phyloP scores from a whole-genome alignment of 2,888 invertebrate genomes.

The Eupelmus urozonus region DNA sequence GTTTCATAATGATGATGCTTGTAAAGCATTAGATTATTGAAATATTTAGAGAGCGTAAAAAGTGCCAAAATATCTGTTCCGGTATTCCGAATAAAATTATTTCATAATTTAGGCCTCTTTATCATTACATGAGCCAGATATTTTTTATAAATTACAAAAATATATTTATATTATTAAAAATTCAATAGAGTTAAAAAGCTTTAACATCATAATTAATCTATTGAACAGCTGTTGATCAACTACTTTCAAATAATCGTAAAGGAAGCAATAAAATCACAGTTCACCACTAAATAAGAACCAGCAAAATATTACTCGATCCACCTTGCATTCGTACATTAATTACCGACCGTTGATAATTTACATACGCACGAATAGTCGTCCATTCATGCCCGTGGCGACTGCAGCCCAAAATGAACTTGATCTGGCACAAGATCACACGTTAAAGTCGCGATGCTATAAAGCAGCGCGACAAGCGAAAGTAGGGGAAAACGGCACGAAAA shows the following conservation, averaged over 20 bases:
- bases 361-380: background rate
- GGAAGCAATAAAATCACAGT: too few relatives aligned
- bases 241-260: too few relatives aligned
- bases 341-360: constrained; percentile 10
- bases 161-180: too few relatives aligned
- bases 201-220: too few relatives aligned
- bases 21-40: background rate
- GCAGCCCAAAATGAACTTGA: constrained; percentile 32
- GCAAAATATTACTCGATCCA: too few relatives aligned
- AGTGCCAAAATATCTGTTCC: background rate
- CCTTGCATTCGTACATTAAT: constrained; percentile 10
- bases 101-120: too few relatives aligned
- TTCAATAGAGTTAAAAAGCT: too few relatives aligned
- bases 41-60: background rate
- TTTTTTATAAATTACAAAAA: too few relatives aligned
- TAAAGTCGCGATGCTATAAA: background rate
- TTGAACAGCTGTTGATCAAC: too few relatives aligned
- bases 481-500: background rate
- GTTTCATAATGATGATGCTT: background rate
- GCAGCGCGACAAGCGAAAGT: background rate
- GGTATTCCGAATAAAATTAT: background rate
- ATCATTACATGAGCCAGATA: too few relatives aligned
- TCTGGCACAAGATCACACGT: constrained; percentile 30
- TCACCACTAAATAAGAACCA: too few relatives aligned
- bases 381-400: background rate